Percentiles rank a stretch among this genome's conserved stretches.
Evolutionary conservation across 2,888 invertebrate genomes (phyloP).

Genomic region (Hypselothyrea guttata): DNA sequence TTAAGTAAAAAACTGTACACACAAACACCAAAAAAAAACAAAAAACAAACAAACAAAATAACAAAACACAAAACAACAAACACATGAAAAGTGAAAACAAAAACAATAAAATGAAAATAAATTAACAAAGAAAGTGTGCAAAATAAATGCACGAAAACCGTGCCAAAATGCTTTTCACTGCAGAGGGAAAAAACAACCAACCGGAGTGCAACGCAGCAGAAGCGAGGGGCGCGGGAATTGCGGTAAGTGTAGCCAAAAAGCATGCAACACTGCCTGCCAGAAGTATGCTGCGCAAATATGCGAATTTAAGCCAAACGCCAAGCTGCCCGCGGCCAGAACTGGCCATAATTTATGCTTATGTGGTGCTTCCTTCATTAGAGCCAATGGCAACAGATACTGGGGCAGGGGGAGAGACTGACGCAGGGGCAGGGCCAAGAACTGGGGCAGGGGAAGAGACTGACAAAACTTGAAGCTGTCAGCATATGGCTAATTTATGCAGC

Average conservation of each 20-base stretch:
- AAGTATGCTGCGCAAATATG: slow-evolving; percentile 72
- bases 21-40: slow-evolving; percentile 11
- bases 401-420: too few species aligned
- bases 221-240: not conserved
- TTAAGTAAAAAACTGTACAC: slow-evolving; percentile 59
- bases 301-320: slow-evolving; percentile 30
- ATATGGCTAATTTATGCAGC: slow-evolving; percentile 53
- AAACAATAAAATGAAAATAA: slow-evolving; percentile 67
- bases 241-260: slow-evolving; percentile 36
- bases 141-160: slow-evolving; percentile 42
- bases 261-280: slow-evolving; percentile 56
- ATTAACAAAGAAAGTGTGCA: slow-evolving; percentile 46
- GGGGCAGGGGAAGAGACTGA: too few species aligned
- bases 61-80: slow-evolving; percentile 32
- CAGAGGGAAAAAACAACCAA: slow-evolving; percentile 30
- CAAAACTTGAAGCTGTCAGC: slow-evolving; percentile 31
- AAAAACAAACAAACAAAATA: slow-evolving; percentile 26
- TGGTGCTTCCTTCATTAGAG: slow-evolving; percentile 63
- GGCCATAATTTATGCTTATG: slow-evolving; percentile 71
- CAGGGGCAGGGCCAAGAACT: too few species aligned
- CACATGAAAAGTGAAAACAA: slow-evolving; percentile 46
- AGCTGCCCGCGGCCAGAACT: slow-evolving; percentile 1
- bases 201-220: not conserved
- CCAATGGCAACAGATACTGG: slow-evolving; percentile 18
- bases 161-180: slow-evolving; percentile 73